Evolutionary conservation across 2,888 invertebrate species (phyloP).

Genomic region (Schizotus pectinicornis): DNA sequence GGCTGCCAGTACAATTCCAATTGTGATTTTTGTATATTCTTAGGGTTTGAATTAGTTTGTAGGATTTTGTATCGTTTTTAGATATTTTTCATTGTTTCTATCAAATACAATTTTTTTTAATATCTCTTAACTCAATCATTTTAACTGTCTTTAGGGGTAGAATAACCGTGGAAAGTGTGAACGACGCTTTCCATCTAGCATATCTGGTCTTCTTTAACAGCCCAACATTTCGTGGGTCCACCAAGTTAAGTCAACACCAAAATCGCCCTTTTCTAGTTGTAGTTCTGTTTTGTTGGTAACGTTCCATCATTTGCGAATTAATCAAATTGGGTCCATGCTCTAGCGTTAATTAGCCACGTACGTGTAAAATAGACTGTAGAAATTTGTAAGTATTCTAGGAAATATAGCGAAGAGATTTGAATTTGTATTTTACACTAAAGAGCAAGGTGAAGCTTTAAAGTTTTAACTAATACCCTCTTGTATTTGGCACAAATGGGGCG

Average conservation of each 20-base stretch:
- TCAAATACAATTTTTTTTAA: conserved; percentile 27
- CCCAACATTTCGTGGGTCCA: conserved; percentile 37
- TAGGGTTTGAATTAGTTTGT: conserved; percentile 8
- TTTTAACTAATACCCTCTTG: neutral
- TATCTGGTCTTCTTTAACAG: too few species aligned
- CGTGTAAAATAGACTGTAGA: conserved; percentile 30
- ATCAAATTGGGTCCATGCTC: conserved; percentile 41
- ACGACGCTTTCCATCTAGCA: conserved; percentile 2
- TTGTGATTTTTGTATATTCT: conserved; percentile 31
- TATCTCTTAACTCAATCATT: conserved; percentile 16
- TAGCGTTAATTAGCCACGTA: conserved; percentile 28
- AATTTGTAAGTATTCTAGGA: conserved; percentile 16
- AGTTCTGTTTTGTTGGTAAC: neutral
- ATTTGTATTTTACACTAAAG: conserved; percentile 26
- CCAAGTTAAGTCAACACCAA: conserved; percentile 27
- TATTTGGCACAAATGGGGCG: neutral
- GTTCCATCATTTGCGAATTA: conserved; percentile 22
- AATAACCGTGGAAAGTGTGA: neutral
- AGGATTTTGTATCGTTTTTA: conserved; percentile 16
- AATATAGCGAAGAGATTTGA: conserved; percentile 17
- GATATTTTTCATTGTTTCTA: conserved; percentile 13
- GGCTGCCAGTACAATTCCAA: conserved; percentile 34
- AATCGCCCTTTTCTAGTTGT: conserved; percentile 9
- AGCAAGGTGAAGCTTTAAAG: conserved; percentile 47
- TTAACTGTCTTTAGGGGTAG: conserved; percentile 23